Evolutionary conservation across 1,140 invertebrate species (phyloP).

Genomic region (Thalassaphorura encarpata): DNA sequence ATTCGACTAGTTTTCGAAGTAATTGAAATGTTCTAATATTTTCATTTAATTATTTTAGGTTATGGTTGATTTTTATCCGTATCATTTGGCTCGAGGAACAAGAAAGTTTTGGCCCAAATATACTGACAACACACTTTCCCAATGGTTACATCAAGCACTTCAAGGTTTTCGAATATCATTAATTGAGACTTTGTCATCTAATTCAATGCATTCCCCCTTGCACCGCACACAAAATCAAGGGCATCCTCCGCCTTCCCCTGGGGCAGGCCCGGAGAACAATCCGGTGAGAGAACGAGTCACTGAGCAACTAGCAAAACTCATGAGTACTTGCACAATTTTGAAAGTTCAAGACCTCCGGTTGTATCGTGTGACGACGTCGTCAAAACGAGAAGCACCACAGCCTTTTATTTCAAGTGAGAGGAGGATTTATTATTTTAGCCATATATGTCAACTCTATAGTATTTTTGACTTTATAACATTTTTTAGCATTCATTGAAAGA

Average conservation of each 20-base stretch:
- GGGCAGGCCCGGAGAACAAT: constrained; percentile 30
- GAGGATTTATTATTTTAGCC: constrained; percentile 14
- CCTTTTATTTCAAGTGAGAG: constrained; percentile 67
- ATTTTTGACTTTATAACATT: constrained; percentile 5
- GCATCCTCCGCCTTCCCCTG: neutral
- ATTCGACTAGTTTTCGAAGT: neutral
- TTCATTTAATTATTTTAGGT: constrained; percentile 48
- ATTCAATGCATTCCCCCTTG: constrained; percentile 25
- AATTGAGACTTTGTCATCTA: constrained; percentile 26
- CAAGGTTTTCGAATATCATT: constrained; percentile 49
- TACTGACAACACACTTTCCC: constrained; percentile 50
- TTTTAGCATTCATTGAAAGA: constrained; percentile 68
- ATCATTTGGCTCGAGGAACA: constrained; percentile 78
- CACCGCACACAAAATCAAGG: constrained; percentile 10
- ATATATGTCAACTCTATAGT: constrained; percentile 9
- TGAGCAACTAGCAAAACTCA: constrained; percentile 68
- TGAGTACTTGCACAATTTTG: constrained; percentile 83
- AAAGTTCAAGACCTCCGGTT: constrained; percentile 79
- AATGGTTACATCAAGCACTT: constrained; percentile 63
- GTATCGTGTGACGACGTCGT: constrained; percentile 68
- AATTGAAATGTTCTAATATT: neutral
- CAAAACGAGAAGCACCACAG: constrained; percentile 55
- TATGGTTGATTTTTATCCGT: constrained; percentile 93
- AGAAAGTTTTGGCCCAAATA: constrained; percentile 76
- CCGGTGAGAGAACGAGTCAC: constrained; percentile 57